Evolutionary conservation across 1,140 invertebrate species (phyloP).

Genomic region (Eupristina koningsbergeri): DNA sequence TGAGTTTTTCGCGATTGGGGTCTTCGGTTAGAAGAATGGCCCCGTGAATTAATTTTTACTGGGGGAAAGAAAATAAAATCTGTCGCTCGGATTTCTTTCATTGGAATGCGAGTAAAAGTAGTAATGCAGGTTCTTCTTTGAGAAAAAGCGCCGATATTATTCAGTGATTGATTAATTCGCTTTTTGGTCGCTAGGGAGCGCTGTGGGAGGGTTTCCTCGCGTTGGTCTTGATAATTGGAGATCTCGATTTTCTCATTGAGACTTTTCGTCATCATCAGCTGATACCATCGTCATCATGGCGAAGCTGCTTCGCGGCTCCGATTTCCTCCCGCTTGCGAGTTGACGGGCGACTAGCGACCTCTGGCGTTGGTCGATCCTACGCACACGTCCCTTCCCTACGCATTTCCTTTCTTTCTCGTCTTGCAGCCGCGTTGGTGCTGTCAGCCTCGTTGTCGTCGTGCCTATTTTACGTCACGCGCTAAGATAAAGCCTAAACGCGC

Average conservation of each 20-base stretch:
- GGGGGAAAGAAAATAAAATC: neutral
- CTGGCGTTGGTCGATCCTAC: neutral
- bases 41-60: neutral
- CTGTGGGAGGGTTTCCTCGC: neutral
- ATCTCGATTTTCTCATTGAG: constrained; percentile 30
- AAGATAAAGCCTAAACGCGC: too few species aligned
- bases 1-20: too few species aligned
- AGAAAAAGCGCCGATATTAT: neutral
- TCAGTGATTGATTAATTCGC: neutral
- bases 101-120: neutral
- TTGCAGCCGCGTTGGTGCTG: too few species aligned
- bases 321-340: constrained; percentile 12
- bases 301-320: too few species aligned
- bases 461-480: too few species aligned
- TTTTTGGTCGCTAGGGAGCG: neutral
- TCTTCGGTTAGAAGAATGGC: too few species aligned
- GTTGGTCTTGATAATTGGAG: constrained; percentile 6
- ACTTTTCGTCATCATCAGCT: neutral
- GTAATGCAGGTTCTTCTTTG: neutral
- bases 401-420: neutral
- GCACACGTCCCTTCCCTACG: neutral
- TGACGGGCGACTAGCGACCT: constrained; percentile 32
- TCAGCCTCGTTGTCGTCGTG: neutral
- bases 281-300: too few species aligned
- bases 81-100: neutral